These are phyloP conservation scores for Chloropsis hardwickii DNA, from an alignment of 2,113 vertebrate genomes.

Conservation along the genomic window DNA sequence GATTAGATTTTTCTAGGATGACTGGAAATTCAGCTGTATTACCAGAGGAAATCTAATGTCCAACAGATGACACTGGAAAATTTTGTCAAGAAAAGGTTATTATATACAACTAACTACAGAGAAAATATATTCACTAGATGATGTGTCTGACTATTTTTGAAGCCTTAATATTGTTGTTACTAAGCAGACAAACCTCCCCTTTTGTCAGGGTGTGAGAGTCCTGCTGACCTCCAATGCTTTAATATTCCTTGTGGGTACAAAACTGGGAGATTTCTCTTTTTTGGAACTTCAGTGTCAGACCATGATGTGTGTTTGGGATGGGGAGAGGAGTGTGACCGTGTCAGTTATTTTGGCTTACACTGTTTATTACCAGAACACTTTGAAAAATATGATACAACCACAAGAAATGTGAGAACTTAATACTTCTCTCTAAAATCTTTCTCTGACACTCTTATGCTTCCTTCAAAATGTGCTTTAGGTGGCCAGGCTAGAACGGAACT, in stretches of 20 bases:
- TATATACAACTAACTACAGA: neutral
- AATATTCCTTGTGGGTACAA: neutral
- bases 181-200: neutral
- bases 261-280: neutral
- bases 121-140: neutral
- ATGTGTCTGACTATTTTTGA: neutral
- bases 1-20: neutral
- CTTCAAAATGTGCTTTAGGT: slow-evolving; percentile 74
- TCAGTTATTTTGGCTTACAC: neutral
- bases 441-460: neutral
- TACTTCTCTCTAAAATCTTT: neutral
- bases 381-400: neutral
- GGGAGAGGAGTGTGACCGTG: neutral
- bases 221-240: neutral
- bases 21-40: neutral
- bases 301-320: neutral
- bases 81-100: neutral
- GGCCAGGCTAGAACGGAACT: slow-evolving; percentile 87
- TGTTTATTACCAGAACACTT: neutral
- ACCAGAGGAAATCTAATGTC: neutral
- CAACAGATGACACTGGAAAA: neutral
- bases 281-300: neutral
- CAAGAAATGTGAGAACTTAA: neutral
- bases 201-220: neutral
- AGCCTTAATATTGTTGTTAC: neutral